Base-by-base conservation (phyloP, 2,888 invertebrate species). In the Nymphalis c-album region DNA sequence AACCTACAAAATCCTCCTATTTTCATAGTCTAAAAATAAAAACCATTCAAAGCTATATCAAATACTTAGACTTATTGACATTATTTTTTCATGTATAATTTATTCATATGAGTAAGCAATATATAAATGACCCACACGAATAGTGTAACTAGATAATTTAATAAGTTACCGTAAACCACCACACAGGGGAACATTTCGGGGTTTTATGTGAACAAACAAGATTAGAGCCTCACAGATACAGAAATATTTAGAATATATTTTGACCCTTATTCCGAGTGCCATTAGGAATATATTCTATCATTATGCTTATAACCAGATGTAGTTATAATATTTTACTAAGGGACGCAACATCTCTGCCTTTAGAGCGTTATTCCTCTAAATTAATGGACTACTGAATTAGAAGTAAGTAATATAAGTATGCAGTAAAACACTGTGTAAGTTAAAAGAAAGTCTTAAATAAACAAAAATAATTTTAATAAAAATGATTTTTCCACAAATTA, bases 121-220 rank as follows among this genome's bases (percentile, higher is more conserved):
- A 40, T 13, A 40, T 6, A 40, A 40, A 40, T 13, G 0, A 13
- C 13, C 13, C 40, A 50, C 18, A n/a, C 10, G 10, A 40, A 0
- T 57, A 40, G 7, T 1, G 65, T n/a, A 69, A 63, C 65, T 74
- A 69, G 72, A 74, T 74, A 74, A 71, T 72, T 73, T 70, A 26
- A 60, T 51, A 67, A 68, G 64, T 63, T 68, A 31, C 58, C 70
- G 48, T 65, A 64, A 73, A 73, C 68, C 70, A 69, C 59, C 53
- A 71, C 70, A 46, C 72, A 35, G 17, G 66, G 63, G 72, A 73
- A 74, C 70, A 64, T 69, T 69, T 64, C 35, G 58, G 67, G 72
- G 69, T 72, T 72, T 73, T 73, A 74, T 68, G 62, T 60, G 55
- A 58, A 66, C 51, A 69, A 74, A 75, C 64, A 69, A 75, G 73